These are phyloP conservation scores for Pelodiscus sinensis DNA, from an alignment of 2,113 vertebrate species.

Conservation along the genomic window DNA sequence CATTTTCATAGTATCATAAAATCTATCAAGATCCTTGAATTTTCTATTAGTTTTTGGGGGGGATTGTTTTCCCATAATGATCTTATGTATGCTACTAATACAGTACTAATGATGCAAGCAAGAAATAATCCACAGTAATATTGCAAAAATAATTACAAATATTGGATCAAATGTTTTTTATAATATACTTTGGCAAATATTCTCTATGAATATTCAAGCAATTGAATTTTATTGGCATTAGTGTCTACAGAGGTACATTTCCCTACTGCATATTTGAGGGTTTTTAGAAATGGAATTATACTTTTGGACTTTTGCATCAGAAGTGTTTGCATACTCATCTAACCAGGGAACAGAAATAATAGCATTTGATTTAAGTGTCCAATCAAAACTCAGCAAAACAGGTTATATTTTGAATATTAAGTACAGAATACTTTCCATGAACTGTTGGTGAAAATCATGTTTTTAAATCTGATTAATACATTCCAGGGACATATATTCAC, in stretches of 20 bases:
- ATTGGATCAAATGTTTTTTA: neutral
- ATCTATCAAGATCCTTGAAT: neutral
- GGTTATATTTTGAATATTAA: neutral
- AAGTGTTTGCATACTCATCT: neutral
- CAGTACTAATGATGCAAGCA: neutral
- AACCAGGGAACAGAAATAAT: neutral
- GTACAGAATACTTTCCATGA: neutral
- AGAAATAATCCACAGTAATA: neutral
- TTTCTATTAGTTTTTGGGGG: neutral
- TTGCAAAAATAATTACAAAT: slow-evolving; percentile 1
- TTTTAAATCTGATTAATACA: slow-evolving; percentile 3
- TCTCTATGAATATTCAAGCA: slow-evolving; percentile 6
- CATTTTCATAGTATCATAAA: neutral
- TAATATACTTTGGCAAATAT: accelerated
- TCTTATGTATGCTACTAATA: slow-evolving; percentile 2
- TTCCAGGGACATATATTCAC: neutral
- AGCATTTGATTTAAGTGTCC: neutral
- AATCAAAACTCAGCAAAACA: neutral
- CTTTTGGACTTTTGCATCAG: neutral
- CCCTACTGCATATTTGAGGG: neutral
- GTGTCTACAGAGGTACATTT: neutral
- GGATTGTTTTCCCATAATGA: neutral
- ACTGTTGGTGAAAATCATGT: neutral
- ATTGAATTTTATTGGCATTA: neutral
- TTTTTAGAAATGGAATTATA: neutral